Evolutionary conservation across 2,113 vertebrate genomes (phyloP).

Genomic region (Calypte anna): DNA sequence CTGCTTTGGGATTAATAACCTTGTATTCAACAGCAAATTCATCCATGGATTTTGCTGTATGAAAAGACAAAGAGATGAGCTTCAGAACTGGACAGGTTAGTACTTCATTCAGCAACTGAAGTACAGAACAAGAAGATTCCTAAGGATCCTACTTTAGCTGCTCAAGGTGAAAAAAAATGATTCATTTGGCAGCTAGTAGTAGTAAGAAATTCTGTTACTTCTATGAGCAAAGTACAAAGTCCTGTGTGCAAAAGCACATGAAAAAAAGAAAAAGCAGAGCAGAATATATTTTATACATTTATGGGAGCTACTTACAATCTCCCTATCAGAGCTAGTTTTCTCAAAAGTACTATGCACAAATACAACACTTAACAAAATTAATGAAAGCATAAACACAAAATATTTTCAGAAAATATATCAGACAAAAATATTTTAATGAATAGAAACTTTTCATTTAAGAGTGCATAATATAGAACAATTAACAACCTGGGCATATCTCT

Average conservation of each 20-base stretch:
- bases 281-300: background rate
- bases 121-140: background rate
- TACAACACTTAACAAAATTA: background rate
- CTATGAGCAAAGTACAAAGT: background rate
- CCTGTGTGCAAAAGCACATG: background rate
- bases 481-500: background rate
- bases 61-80: background rate
- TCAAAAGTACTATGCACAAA: background rate
- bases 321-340: background rate
- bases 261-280: background rate
- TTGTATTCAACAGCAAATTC: constrained; percentile 88
- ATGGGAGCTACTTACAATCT: background rate
- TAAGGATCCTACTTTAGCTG: background rate
- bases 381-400: background rate
- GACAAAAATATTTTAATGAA: background rate
- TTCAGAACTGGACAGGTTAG: background rate
- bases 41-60: constrained; percentile 81
- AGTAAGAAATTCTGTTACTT: background rate
- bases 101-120: background rate
- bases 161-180: background rate
- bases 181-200: background rate
- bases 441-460: background rate
- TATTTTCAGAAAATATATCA: background rate
- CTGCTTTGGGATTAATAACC: constrained; percentile 91
- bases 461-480: background rate